These are phyloP conservation scores for Otolemur crassicaudatus DNA, from an alignment of 2,797 vertebrate genomes.

Conservation along the genomic window DNA sequence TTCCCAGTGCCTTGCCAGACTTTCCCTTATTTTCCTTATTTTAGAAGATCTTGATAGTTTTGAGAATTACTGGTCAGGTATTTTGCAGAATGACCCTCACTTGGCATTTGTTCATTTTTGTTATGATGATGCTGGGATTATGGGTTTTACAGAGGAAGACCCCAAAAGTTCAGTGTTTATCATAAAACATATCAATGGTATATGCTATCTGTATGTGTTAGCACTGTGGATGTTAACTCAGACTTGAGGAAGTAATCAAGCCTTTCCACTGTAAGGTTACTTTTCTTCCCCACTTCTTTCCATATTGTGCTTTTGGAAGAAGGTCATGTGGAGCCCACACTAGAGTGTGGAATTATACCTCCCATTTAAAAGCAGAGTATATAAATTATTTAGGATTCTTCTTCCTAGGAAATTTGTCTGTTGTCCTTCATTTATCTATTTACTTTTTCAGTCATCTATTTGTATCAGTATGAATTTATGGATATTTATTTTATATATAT, in stretches of 20 bases:
- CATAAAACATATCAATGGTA: neutral
- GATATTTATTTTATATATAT: neutral
- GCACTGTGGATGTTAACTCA: neutral
- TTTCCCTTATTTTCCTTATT: neutral
- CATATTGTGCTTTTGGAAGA: neutral
- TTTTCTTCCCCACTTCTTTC: neutral
- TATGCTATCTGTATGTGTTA: neutral
- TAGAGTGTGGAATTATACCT: neutral
- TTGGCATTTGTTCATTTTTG: conserved; percentile 14
- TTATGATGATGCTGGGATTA: neutral
- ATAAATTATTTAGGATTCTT: neutral
- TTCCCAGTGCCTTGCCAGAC: neutral
- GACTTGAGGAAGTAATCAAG: neutral
- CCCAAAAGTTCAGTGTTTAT: neutral
- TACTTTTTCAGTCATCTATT: neutral
- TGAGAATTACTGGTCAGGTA: neutral
- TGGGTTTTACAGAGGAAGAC: neutral
- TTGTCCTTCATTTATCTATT: neutral
- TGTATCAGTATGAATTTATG: neutral
- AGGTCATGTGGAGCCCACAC: neutral
- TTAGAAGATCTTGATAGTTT: conserved; percentile 27
- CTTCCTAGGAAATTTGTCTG: neutral
- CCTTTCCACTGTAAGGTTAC: neutral
- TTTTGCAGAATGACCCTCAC: neutral
- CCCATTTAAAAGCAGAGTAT: neutral